Percentiles rank a stretch among this genome's conserved stretches.
These are phyloP conservation scores for Corynorhinus townsendii DNA, from an alignment of 2,113 vertebrate species.

Conservation along the genomic window DNA sequence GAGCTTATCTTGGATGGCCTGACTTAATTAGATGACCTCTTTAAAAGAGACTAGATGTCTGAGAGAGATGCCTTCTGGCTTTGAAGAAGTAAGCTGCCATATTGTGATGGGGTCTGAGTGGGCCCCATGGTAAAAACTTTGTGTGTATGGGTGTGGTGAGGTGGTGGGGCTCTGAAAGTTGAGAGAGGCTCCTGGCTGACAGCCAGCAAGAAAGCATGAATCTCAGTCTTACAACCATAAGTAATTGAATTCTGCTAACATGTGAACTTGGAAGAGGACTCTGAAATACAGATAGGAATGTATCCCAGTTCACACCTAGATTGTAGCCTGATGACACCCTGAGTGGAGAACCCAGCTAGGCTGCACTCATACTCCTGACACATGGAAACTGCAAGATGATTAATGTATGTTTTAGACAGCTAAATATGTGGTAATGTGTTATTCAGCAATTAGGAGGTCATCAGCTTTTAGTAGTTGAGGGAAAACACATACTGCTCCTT, in stretches of 20 bases:
- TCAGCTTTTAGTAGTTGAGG: no score
- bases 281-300: neutral
- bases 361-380: neutral
- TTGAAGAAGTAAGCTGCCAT: neutral
- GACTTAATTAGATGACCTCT: neutral
- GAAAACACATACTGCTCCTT: no score
- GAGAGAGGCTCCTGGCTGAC: neutral
- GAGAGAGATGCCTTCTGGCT: neutral
- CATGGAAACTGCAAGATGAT: neutral
- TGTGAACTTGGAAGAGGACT: neutral
- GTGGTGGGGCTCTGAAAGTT: neutral
- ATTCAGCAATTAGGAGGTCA: neutral
- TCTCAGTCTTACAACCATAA: neutral
- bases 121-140: neutral
- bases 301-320: neutral
- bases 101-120: neutral
- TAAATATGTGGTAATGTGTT: neutral
- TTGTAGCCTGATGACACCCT: neutral
- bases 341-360: neutral
- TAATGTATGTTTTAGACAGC: neutral
- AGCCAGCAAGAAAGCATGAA: neutral
- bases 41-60: neutral
- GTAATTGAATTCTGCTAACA: neutral
- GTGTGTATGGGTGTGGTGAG: no score
- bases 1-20: neutral